These are phyloP conservation scores for Vanessa atalanta DNA, from an alignment of 1,140 invertebrate species.

Conservation along the genomic window DNA sequence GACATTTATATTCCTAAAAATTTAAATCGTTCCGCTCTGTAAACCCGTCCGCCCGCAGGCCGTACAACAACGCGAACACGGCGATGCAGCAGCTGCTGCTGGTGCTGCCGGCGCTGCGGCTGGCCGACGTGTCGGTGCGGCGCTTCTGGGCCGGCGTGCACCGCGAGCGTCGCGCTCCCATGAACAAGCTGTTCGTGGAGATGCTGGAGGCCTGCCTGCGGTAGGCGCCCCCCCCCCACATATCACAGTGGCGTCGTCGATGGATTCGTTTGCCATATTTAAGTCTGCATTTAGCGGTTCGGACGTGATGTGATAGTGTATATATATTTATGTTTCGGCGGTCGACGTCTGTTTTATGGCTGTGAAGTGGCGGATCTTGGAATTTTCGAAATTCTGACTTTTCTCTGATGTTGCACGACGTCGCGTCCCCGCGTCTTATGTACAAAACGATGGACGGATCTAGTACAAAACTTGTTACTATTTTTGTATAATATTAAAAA, in stretches of 20 bases:
- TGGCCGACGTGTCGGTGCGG: constrained; percentile 93
- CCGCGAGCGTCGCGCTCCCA: constrained; percentile 92
- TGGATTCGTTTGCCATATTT: constrained; percentile 38
- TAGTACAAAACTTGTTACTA: constrained; percentile 80
- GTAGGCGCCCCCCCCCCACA: constrained; percentile 38
- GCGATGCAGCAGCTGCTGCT: constrained; percentile 94
- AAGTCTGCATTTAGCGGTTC: constrained; percentile 51
- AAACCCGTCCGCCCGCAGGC: constrained; percentile 66
- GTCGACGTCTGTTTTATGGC: constrained; percentile 48
- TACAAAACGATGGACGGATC: constrained; percentile 71
- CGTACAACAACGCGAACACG: constrained; percentile 82
- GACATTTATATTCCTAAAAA: too few relatives aligned
- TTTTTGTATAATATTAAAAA: constrained; percentile 77
- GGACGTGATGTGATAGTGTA: constrained; percentile 37
- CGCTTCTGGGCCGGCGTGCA: constrained; percentile 95
- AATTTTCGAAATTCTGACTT: constrained; percentile 12
- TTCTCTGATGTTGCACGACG: constrained; percentile 31
- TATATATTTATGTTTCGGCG: constrained; percentile 41
- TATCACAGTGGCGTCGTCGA: constrained; percentile 14
- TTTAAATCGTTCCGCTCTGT: too few relatives aligned
- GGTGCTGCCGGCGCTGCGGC: constrained; percentile 92
- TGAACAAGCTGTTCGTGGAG: constrained; percentile 98
- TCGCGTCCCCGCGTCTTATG: constrained; percentile 67
- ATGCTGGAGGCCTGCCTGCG: constrained; percentile 92
- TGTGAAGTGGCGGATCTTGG: constrained; percentile 51